Evolutionary conservation across 2,113 vertebrate genomes (phyloP).

Genomic region (Forbesichthys agassizii): DNA sequence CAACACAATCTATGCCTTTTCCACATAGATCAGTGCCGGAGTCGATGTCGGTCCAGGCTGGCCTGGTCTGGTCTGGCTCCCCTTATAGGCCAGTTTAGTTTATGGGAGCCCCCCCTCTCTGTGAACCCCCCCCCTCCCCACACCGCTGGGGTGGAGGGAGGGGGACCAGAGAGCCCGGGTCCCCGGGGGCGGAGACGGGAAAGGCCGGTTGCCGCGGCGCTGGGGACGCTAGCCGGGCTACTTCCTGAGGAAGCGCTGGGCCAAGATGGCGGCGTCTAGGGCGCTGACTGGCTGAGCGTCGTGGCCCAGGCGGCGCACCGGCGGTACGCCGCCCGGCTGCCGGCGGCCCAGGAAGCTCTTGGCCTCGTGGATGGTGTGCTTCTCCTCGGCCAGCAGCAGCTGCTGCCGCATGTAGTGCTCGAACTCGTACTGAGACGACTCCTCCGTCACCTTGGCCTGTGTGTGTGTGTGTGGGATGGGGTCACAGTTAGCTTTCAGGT

Average conservation of each 20-base stretch:
- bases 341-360: constrained; percentile 91
- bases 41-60: too few relatives aligned
- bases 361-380: constrained; percentile 93
- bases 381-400: constrained; percentile 95
- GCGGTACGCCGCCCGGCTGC: constrained; percentile 89
- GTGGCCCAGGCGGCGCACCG: constrained; percentile 90
- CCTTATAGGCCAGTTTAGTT: constrained; percentile 22
- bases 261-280: constrained; percentile 92
- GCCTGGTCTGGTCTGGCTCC: too few relatives aligned
- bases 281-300: constrained; percentile 96
- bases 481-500: too few relatives aligned
- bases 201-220: too few relatives aligned
- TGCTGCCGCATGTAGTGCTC: constrained; percentile 99
- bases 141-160: neutral
- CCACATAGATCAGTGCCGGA: too few relatives aligned
- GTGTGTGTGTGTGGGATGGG: too few relatives aligned
- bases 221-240: constrained; percentile 58
- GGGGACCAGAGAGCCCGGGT: constrained; percentile 37
- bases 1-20: too few relatives aligned
- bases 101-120: constrained; percentile 1
- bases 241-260: constrained; percentile 94
- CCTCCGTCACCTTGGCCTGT: constrained; percentile 91
- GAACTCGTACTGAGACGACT: constrained; percentile 97
- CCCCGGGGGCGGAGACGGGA: neutral
- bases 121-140: constrained; percentile 30